Evolutionary conservation across 2,888 invertebrate species (phyloP).

Genomic region (Acrobasis suavella): DNA sequence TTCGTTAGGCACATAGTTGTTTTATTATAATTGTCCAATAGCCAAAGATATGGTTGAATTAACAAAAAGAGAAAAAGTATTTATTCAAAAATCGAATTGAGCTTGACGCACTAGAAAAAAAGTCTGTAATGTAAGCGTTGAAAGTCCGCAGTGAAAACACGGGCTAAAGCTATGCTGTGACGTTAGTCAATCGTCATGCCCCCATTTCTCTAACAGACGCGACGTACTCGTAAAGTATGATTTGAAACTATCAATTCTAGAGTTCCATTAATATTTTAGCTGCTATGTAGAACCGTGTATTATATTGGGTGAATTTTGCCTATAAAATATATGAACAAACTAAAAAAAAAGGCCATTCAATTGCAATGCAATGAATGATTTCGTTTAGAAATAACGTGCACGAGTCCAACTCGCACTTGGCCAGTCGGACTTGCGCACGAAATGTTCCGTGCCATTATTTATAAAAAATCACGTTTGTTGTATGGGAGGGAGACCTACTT

Average conservation of each 20-base stretch:
- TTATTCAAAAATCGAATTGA: neutral
- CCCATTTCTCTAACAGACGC: slow-evolving; percentile 32
- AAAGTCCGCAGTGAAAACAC: slow-evolving; percentile 6
- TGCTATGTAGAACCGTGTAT: neutral
- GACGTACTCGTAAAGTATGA: neutral
- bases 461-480: too few relatives aligned
- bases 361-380: too few relatives aligned
- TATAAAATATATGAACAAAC: too few relatives aligned
- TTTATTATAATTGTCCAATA: neutral
- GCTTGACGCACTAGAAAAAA: neutral
- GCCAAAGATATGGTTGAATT: slow-evolving; percentile 6
- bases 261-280: neutral
- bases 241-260: slow-evolving; percentile 1
- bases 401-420: too few relatives aligned
- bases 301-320: neutral
- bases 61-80: neutral
- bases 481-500: too few relatives aligned
- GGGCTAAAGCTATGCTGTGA: neutral
- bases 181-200: slow-evolving; percentile 45
- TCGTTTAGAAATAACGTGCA: too few relatives aligned
- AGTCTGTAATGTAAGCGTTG: neutral
- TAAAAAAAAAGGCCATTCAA: too few relatives aligned
- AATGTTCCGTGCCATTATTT: too few relatives aligned
- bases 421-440: too few relatives aligned
- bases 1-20: neutral